A percentile compares a stretch with the other conserved stretches of the same genome.
These are phyloP conservation scores for Pionites leucogaster DNA, from an alignment of 2,113 vertebrate species.

Conservation along the genomic window DNA sequence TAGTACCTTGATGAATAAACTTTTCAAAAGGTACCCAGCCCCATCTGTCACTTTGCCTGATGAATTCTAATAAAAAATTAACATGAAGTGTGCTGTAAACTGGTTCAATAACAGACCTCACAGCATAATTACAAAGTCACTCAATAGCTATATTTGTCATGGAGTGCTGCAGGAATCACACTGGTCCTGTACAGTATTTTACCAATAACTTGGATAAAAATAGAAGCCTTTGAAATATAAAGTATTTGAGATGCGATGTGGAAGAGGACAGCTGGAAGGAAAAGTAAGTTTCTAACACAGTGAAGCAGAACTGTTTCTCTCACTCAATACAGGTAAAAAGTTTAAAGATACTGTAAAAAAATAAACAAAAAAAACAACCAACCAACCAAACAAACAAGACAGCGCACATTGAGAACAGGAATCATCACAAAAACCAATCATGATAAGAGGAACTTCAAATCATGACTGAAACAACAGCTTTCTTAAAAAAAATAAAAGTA, in stretches of 20 bases:
- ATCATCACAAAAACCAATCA: background rate
- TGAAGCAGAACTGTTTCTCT: background rate
- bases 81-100: background rate
- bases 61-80: background rate
- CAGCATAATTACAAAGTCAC: background rate
- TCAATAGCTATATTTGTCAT: background rate
- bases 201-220: background rate
- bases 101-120: background rate
- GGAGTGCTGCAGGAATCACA: background rate
- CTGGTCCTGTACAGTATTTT: background rate
- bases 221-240: background rate
- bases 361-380: background rate
- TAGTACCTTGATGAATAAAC: background rate
- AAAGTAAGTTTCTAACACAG: background rate
- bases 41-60: background rate
- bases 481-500: background rate
- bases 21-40: background rate
- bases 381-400: background rate
- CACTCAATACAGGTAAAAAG: background rate
- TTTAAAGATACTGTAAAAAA: background rate
- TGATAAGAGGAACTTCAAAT: background rate
- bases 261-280: background rate
- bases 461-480: background rate
- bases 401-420: background rate
- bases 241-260: background rate